Evolutionary conservation across 2,888 invertebrate species (phyloP), one percentile per base, ranked within the genome.

Genomic region (Neoitamus cyanurus): DNA sequence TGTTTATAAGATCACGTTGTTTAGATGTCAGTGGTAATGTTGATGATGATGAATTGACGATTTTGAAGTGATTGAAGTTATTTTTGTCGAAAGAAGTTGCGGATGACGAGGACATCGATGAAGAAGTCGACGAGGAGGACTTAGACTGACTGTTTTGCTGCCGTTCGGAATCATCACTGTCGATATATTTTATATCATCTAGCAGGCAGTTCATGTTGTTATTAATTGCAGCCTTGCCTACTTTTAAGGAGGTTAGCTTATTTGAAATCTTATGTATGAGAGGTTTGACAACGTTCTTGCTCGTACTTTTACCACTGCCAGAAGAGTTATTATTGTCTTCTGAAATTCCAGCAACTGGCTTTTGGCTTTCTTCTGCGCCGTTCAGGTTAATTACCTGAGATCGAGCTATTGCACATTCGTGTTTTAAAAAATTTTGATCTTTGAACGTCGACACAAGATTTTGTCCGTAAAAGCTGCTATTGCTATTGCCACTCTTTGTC

Each of bases 331-430:
- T 86, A 69, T 85, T 86, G 68, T 84, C 85, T 80, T 83, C 83
- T 58, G 83, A 77, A 83, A 86, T 70, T 84, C 46, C 72, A 58
- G 85, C 85, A 58, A 58, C 25, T 34, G 86, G 85, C 34, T 58
- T 58, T 58, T 58, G 20, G 25, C 36, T 84, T 6, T 84, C 80
- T 13, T 83, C 85, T 48, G 85, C 84, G 69, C 37, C 34, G 28
- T 77, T 48, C 77, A 85, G 84, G 73, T 86, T 85, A 42, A 86
- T 87, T 70, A 91, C 89, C 87, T 90, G 91, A n/a, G 90, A 89
- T 84, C 90, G 89, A 6, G 91, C 91, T 87, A 91, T 87, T 84
- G 90, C 90, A 87, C 90, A 91, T 87, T 91, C 91, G 83, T 88
- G 89, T 87, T 90, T 90, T 0, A 91, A 88, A 85, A 91, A 91